Evolutionary conservation across 2,888 invertebrate species (phyloP).

Genomic region (Eupithecia pulchellata): DNA sequence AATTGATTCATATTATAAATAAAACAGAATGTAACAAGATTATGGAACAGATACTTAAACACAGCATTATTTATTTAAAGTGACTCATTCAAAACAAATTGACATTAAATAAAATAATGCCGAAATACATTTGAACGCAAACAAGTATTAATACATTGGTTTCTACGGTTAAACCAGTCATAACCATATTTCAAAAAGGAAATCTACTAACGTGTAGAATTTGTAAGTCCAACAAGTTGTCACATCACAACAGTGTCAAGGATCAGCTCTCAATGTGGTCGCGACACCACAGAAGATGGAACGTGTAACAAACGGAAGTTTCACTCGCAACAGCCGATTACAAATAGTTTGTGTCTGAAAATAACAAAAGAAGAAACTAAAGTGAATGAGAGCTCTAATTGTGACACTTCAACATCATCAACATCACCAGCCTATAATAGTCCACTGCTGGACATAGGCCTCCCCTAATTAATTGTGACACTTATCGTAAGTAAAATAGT

Average conservation of each 20-base stretch:
- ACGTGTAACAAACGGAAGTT: constrained; percentile 9
- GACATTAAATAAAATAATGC: not conserved
- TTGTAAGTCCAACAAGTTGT: constrained; percentile 47
- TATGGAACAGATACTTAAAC: not conserved
- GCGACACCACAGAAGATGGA: constrained; percentile 57
- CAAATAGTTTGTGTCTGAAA: not conserved
- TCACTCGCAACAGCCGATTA: constrained; percentile 9
- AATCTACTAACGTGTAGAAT: constrained; percentile 28
- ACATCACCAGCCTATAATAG: no score
- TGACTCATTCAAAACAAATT: not conserved
- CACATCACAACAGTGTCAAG: constrained; percentile 56
- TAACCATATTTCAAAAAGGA: constrained; percentile 16
- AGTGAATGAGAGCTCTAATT: not conserved
- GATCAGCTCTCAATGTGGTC: constrained; percentile 63
- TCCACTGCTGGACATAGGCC: no score
- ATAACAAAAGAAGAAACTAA: not conserved
- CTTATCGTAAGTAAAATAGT: not conserved
- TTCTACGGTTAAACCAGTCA: not conserved
- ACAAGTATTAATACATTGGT: not conserved
- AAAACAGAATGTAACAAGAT: not conserved
- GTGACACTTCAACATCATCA: no score
- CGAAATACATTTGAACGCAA: not conserved
- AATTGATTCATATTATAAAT: not conserved
- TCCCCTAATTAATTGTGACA: not conserved
- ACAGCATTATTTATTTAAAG: not conserved